Evolutionary conservation across 2,113 vertebrate genomes (phyloP).

Genomic region (Hippocampus barbouri): DNA sequence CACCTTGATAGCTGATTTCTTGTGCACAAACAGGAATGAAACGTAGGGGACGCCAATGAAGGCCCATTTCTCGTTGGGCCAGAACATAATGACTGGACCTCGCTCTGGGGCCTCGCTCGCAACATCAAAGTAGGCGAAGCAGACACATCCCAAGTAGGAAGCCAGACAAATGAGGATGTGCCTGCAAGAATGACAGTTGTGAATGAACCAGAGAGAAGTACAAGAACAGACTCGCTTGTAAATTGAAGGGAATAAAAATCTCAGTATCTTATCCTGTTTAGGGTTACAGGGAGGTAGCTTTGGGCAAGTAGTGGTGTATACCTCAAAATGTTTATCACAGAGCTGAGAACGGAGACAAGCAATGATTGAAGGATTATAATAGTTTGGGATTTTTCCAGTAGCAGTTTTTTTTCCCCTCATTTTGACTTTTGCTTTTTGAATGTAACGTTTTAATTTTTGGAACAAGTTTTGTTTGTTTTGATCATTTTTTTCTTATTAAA

Average conservation of each 20-base stretch:
- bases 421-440: not conserved
- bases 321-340: not conserved
- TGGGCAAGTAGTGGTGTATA: not conserved
- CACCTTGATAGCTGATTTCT: constrained; percentile 86
- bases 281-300: not conserved
- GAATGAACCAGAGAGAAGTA: not conserved
- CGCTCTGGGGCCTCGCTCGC: constrained; percentile 92
- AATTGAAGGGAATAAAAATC: not conserved
- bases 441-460: too few species aligned
- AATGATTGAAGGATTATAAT: too few species aligned
- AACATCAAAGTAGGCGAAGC: constrained; percentile 95
- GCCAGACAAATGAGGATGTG: constrained; percentile 95
- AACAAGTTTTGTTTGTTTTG: too few species aligned
- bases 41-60: constrained; percentile 95
- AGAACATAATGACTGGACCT: constrained; percentile 94
- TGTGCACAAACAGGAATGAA: constrained; percentile 85
- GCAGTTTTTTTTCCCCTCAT: not conserved
- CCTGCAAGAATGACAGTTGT: constrained; percentile 66
- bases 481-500: too few species aligned
- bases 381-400: too few species aligned
- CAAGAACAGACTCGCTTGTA: not conserved
- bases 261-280: not conserved
- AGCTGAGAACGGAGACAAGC: not conserved
- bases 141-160: constrained; percentile 93
- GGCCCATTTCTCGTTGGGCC: constrained; percentile 97